Conservation (phyloP, 2,113 vertebrate species). For the Cairina moschata region DNA sequence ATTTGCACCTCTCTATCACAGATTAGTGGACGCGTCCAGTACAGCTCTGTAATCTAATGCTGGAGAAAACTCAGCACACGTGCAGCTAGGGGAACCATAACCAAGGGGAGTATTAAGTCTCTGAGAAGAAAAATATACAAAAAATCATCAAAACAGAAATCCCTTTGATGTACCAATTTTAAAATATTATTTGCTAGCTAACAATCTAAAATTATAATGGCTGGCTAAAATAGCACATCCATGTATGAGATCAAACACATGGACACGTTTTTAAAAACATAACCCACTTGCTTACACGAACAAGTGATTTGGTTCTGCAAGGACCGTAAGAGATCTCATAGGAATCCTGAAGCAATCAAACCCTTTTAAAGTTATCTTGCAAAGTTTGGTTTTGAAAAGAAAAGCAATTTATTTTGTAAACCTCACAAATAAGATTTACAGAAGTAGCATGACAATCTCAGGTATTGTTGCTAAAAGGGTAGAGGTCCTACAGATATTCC, state of each 20-base stretch:
- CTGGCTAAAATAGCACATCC: not conserved
- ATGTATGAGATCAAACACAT: not conserved
- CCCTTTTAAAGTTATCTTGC: not conserved
- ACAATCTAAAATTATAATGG: not conserved
- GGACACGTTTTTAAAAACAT: not conserved
- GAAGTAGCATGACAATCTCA: not conserved
- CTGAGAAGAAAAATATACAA: not conserved
- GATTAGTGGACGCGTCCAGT: not conserved
- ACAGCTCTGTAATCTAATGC: constrained; percentile 40
- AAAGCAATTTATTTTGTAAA: not conserved
- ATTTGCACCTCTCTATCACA: constrained; percentile 51
- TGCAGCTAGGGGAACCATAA: not conserved
- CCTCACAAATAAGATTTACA: not conserved
- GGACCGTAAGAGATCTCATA: not conserved
- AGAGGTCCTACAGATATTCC: not conserved
- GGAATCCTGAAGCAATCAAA: not conserved
- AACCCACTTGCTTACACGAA: not conserved
- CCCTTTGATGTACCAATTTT: not conserved
- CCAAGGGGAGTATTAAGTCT: not conserved
- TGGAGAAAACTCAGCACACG: not conserved
- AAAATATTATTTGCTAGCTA: not conserved
- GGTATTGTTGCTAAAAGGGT: not conserved
- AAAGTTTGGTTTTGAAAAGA: not conserved
- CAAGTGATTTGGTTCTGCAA: not conserved
- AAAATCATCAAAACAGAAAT: not conserved